Evolutionary conservation across 1,140 invertebrate species (phyloP).

Genomic region (Drosophila arizonae): DNA sequence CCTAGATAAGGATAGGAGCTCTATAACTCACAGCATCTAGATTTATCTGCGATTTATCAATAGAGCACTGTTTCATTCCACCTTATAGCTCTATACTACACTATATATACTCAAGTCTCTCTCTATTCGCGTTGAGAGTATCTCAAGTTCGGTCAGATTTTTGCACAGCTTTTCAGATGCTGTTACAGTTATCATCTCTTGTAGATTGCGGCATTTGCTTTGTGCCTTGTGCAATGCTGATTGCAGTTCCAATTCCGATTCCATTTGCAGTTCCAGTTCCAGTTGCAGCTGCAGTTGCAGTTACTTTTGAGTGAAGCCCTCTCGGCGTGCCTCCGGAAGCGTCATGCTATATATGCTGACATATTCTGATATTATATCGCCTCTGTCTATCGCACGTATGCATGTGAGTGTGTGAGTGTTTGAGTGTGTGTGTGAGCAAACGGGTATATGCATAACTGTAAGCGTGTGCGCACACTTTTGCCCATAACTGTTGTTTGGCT

Average conservation of each 20-base stretch:
- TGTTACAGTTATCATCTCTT: constrained; percentile 37
- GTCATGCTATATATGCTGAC: background rate
- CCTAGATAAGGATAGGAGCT: no score
- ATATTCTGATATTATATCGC: constrained; percentile 39
- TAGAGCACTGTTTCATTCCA: no score
- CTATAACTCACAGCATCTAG: no score
- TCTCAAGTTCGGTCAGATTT: background rate
- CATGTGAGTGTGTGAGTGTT: background rate
- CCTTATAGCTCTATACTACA: no score
- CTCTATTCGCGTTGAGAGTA: background rate
- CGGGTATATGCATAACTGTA: constrained; percentile 5
- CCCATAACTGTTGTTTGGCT: constrained; percentile 40
- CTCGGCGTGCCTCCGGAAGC: constrained; percentile 14
- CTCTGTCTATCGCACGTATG: constrained; percentile 11
- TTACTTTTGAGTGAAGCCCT: constrained; percentile 8
- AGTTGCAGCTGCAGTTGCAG: constrained; percentile 5
- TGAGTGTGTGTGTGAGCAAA: background rate
- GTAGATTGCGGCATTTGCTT: constrained; percentile 38
- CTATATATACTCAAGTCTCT: no score
- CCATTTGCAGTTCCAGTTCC: constrained; percentile 1
- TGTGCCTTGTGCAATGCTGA: constrained; percentile 36
- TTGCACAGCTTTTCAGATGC: constrained; percentile 9
- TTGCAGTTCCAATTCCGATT: constrained; percentile 30
- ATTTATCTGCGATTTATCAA: no score
- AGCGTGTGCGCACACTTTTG: constrained; percentile 11